These are phyloP conservation scores for Druon quercuslanigerum DNA, from an alignment of 1,140 invertebrate species.

Conservation along the genomic window DNA sequence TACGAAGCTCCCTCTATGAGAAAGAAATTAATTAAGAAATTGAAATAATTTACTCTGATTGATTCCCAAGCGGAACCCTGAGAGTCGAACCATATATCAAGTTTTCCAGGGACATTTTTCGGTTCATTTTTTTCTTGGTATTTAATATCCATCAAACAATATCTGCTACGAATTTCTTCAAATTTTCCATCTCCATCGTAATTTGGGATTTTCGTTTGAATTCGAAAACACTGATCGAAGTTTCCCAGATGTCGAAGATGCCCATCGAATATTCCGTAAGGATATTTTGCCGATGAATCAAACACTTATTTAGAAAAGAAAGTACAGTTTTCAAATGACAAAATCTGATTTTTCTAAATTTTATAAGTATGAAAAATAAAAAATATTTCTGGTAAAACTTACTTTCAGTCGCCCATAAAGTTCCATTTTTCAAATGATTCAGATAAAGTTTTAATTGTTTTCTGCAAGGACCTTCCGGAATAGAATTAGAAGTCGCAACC, in stretches of 20 bases:
- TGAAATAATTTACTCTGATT: constrained; percentile 50
- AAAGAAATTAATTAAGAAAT: background rate
- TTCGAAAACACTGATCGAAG: constrained; percentile 14
- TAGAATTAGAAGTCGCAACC: constrained; percentile 45
- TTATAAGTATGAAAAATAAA: background rate
- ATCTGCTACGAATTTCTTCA: constrained; percentile 52
- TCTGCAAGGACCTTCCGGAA: constrained; percentile 56
- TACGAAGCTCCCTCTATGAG: too few species aligned
- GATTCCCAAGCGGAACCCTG: constrained; percentile 55
- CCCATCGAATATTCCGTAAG: constrained; percentile 32
- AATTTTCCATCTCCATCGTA: background rate
- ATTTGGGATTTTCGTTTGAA: constrained; percentile 5
- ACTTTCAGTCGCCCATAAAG: constrained; percentile 63
- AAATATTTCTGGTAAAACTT: constrained; percentile 29
- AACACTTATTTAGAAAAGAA: constrained; percentile 29
- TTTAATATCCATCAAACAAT: constrained; percentile 60
- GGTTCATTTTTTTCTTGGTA: constrained; percentile 34
- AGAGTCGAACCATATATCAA: constrained; percentile 1
- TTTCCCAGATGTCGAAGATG: constrained; percentile 41
- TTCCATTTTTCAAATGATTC: constrained; percentile 45
- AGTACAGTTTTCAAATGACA: background rate
- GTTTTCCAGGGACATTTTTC: constrained; percentile 33
- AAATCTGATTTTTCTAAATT: background rate
- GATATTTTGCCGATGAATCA: too few species aligned
- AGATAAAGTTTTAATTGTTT: constrained; percentile 47